phyloP scores from a whole-genome alignment of 2,113 vertebrate species.

The Polypterus senegalus region DNA sequence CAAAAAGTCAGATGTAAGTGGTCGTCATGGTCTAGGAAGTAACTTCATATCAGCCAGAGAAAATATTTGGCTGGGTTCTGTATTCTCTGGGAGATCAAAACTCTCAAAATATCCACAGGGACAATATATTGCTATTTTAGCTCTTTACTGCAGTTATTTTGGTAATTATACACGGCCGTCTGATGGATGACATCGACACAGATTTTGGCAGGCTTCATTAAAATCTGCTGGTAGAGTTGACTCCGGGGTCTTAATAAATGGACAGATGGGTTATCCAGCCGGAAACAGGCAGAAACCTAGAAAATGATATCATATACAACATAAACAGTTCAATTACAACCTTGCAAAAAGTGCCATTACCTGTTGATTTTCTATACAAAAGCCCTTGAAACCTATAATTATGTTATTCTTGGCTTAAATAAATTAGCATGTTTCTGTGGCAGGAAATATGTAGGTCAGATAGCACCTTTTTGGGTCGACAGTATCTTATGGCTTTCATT shows the following conservation, averaged over 20 bases:
- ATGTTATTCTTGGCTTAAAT: no score
- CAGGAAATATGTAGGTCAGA: no score
- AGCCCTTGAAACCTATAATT: no score
- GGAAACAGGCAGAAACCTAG: conserved; percentile 24
- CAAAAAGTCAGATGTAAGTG: not conserved
- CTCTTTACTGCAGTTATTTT: not conserved
- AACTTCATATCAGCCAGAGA: not conserved
- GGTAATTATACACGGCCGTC: not conserved
- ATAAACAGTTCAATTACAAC: no score
- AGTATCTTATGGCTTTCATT: no score
- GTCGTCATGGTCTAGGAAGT: not conserved
- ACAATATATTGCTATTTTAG: not conserved
- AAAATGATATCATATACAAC: conserved; percentile 23
- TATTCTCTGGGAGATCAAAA: not conserved
- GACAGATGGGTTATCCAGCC: conserved; percentile 10
- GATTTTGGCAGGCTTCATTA: not conserved
- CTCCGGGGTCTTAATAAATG: not conserved
- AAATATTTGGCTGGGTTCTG: not conserved
- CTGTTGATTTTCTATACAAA: no score
- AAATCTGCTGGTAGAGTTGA: not conserved
- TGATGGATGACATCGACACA: not conserved
- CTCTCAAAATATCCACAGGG: not conserved
- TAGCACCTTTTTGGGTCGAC: no score
- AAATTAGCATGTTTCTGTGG: no score
- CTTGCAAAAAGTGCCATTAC: no score